Percentiles rank a stretch among this genome's conserved stretches.
phyloP scores from a whole-genome alignment of 2,797 vertebrate genomes.

The Petrocephalus schoutedeni region DNA sequence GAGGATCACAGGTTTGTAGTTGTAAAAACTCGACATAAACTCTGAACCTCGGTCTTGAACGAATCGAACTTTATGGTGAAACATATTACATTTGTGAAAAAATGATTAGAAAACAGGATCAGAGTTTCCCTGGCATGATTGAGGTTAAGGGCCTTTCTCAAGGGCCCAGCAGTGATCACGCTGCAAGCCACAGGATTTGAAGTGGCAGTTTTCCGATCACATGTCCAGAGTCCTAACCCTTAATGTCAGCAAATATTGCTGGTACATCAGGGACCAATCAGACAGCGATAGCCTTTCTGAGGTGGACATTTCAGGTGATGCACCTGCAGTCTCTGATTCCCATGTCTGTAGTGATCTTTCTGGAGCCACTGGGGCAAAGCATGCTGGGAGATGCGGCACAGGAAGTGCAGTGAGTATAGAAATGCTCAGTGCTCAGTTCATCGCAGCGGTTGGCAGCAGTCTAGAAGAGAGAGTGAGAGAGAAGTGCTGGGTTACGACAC shows the following conservation, averaged over 20 bases:
- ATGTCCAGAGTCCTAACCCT: not conserved
- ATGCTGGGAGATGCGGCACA: slow-evolving; percentile 51
- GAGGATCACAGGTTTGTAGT: not conserved
- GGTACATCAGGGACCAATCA: not conserved
- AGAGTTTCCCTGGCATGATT: not conserved
- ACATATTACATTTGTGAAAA: not conserved
- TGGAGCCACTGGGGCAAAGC: slow-evolving; percentile 65
- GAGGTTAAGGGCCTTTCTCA: not conserved
- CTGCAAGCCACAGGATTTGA: not conserved
- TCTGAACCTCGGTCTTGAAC: slow-evolving; percentile 28
- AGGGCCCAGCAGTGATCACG: not conserved
- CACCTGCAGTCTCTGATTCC: slow-evolving; percentile 73
- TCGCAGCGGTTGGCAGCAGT: slow-evolving; percentile 61
- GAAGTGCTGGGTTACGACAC: not conserved
- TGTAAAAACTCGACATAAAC: slow-evolving; percentile 21
- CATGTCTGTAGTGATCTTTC: slow-evolving; percentile 28
- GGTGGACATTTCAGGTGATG: not conserved
- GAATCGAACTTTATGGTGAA: slow-evolving; percentile 33
- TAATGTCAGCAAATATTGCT: slow-evolving; percentile 20
- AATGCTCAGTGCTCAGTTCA: slow-evolving; percentile 41
- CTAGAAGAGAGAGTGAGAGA: slow-evolving; percentile 22
- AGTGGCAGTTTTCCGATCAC: not conserved
- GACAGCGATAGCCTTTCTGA: not conserved
- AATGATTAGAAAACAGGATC: not conserved
- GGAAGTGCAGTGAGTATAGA: slow-evolving; percentile 63